These are phyloP conservation scores for Ectropis grisescens DNA, from an alignment of 1,140 invertebrate species.

Conservation along the genomic window DNA sequence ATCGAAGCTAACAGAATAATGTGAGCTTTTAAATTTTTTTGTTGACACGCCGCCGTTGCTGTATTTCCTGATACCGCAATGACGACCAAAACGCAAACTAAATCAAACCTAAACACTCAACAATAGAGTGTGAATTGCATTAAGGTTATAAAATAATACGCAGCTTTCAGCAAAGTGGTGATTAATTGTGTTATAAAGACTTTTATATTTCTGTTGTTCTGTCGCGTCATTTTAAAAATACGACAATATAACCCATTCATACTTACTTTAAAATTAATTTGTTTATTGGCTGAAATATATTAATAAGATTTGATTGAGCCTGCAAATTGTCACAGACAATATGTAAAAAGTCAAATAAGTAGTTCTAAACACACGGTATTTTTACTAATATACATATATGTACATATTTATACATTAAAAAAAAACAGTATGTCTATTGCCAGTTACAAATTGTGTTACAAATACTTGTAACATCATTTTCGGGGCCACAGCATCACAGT, in stretches of 20 bases:
- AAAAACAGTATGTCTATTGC: no score
- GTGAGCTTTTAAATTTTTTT: conserved; percentile 61
- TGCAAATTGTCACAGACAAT: no score
- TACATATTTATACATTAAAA: no score
- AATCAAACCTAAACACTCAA: conserved; percentile 16
- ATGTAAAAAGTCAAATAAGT: no score
- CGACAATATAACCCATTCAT: conserved; percentile 25
- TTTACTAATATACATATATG: no score
- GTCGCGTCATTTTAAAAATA: conserved; percentile 46
- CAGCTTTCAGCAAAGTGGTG: conserved; percentile 47
- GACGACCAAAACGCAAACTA: conserved; percentile 11
- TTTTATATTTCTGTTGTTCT: conserved; percentile 56
- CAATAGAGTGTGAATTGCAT: conserved; percentile 21
- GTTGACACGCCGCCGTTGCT: conserved; percentile 45
- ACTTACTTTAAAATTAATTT: no score
- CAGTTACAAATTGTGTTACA: no score
- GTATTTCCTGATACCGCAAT: conserved; percentile 57
- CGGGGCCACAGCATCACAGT: no score
- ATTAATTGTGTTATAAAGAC: conserved; percentile 65
- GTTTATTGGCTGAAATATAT: no score
- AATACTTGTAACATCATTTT: no score
- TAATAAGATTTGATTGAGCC: no score
- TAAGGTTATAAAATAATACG: conserved; percentile 14
- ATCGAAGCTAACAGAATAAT: conserved; percentile 63
- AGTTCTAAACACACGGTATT: no score